Evolutionary conservation across 2,888 invertebrate genomes (phyloP), one percentile per base, ranked within the genome.

Genomic region (Drosophila cognata): DNA sequence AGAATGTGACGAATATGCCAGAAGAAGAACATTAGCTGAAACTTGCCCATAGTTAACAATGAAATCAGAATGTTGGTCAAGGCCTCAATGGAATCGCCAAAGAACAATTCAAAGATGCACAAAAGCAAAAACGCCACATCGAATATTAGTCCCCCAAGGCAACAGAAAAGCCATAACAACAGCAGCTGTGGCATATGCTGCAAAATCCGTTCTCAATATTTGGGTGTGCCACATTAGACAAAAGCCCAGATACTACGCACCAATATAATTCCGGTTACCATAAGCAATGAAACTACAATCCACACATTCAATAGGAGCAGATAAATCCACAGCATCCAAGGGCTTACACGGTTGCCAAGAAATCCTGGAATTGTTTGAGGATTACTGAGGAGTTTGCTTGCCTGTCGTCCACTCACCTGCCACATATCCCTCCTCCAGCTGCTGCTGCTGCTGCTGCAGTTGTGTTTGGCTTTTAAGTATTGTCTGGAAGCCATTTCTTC

Each of bases 21-120:
- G 7, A 21, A 53, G 21, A 13, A 0, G 8, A 2, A 1, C 0
- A 10, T 41, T 7, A 4, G 18, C 3, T 36, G 5, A 18, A 11
- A 56, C 78, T 69, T 64, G 53, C 85, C 79, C 62, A 85, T 81
- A 18, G 86, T 82, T 21, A 89, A n/a, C 28, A 76, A 25, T 2
- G 90, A 85, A 16, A 86, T 81, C 29, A 88, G 21, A 6, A 86
- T 85, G 41, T 89, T 85, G 28, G 90, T 89, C 33, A 85, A 16
- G 4, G 86, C 79, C 18, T 88, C 86, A 25, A 86, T 74, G 21
- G 59, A 50, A 60, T 89, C 85, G 25, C 86, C 89, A 2, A 41
- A 11, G 4, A 76, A 8, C 1, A 86, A 35, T 16, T 88, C 86
- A 31, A 59, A 41, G 10, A 76, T 0, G 76, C 81, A 88, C 58